Evolutionary conservation across 2,797 vertebrate genomes (phyloP), one percentile per base, ranked within the genome.

Genomic region (Masticophis lateralis): DNA sequence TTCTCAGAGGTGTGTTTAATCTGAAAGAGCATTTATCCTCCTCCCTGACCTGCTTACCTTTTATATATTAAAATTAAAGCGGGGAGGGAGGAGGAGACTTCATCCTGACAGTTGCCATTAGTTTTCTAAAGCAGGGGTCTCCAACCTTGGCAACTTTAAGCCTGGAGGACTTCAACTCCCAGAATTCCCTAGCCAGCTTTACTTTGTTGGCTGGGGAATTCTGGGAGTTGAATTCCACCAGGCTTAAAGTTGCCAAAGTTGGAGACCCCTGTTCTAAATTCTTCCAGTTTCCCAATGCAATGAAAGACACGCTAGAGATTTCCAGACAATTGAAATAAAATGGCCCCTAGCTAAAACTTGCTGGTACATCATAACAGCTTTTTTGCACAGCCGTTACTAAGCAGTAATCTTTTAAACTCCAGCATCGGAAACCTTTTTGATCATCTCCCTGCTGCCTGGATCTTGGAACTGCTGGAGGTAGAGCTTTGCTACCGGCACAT

Each of bases 301-400:
- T 2, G 0, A 83, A 57, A n/a, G 56, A 13, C 2, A 92, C 25
- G 43, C 47, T 43, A 2, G 20, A 14, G 20, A 37, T 86, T 25
- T 32, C 69, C 47, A 32, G 20, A 56, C 43, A 74, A 37, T 74
- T 69, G 61, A 88, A 89, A 11, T 61, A 14, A 0, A 0, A 13
- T 83, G 32, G 87, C 28, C 89, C 51, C 91, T 92, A 37, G 14
- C 22, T 79, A 60, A 87, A 69, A 89, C 37, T 60, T 87, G 18
- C 5, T 87, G 2, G 0, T 5, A 1, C 92, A 74, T 18, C 66
- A 69, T 61, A 91, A 93, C 37, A 37, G 27, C 4, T 59, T 47
- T 95, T 94, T 20, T 60, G 56, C 88, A 93, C 86, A 28, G 1
- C 14, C 0, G 13, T 94, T 94, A 95, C 94, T 94, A 92, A 93